Evolutionary conservation across 1,140 invertebrate genomes (phyloP).

Genomic region (Theocolax elegans): DNA sequence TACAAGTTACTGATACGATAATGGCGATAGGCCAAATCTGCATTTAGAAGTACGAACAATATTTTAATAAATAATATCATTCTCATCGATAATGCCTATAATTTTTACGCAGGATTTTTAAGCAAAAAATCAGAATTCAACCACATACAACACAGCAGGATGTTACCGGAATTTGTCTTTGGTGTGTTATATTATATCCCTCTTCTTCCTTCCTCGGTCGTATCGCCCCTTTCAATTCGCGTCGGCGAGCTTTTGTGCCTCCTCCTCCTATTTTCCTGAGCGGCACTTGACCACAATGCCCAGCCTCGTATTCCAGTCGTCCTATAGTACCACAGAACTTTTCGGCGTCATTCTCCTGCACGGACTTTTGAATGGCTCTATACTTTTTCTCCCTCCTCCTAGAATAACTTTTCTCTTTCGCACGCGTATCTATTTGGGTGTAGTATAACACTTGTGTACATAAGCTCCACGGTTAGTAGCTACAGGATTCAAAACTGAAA

Average conservation of each 20-base stretch:
- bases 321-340: slow-evolving; percentile 2
- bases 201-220: neutral
- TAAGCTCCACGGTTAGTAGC: no score
- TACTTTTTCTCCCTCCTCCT: neutral
- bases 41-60: no score
- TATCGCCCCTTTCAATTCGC: slow-evolving; percentile 12
- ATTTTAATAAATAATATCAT: no score
- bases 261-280: neutral
- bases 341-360: neutral
- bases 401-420: neutral
- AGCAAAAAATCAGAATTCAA: no score
- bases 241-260: slow-evolving; percentile 9
- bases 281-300: slow-evolving; percentile 34
- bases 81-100: no score
- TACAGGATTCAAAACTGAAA: no score
- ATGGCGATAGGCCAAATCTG: no score
- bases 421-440: no score
- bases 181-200: slow-evolving; percentile 11
- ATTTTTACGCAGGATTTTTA: no score
- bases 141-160: neutral
- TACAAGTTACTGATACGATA: no score
- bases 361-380: neutral
- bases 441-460: no score
- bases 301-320: no score
- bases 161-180: slow-evolving; percentile 29